Base-by-base conservation (phyloP, 2,888 invertebrate species). In the Chymomyza fuscimana region DNA sequence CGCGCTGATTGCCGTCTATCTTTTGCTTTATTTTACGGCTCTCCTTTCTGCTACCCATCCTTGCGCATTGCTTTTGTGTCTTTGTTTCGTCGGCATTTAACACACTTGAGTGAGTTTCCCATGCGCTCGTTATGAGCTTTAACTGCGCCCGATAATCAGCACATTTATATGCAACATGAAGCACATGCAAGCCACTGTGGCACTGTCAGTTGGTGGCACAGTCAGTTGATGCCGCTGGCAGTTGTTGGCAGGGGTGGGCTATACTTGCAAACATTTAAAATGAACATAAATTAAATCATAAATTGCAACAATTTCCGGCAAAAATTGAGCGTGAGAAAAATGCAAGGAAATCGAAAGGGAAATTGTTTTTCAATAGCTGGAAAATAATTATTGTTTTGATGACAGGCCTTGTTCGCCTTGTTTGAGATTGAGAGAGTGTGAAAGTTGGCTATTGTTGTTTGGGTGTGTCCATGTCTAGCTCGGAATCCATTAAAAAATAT, bases 241-340 rank as follows among this genome's bases (percentile, higher is more conserved):
- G 51, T 51, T 15, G 51, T 0, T 54, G 52, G 52, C 32, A 32
- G 32, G 5, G 9, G 32, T 4, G 9, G 10, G 16, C 12, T n/a
- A 32, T 29, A 69, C 71, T 59, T 61, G 65, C 66, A 70, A 67
- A 69, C 74, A 85, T 85, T 83, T 81, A 82, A 71, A 82, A 76
- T 65, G 81, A 82, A 82, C 85, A 85, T 87, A 86, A 85, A 85
- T 85, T 87, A 81, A 85, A 85, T 87, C 86, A 85, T 83, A 87
- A 87, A 85, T 87, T 85, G 83, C 81, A 79, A 76, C 79, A 83
- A 83, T 87, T 87, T 86, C 87, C 84, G 82, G 70, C 66, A 63
- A 74, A 80, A 82, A 54, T 54, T 54, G 58, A 19, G 22, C 25
- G 58, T 58, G 54, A 63, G 70, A 78, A 81, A 82, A 77, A 76